A percentile compares a stretch with the other conserved stretches of the same genome.
Evolutionary conservation across 2,888 invertebrate species (phyloP).

Genomic region (Xestia rhomboidea): DNA sequence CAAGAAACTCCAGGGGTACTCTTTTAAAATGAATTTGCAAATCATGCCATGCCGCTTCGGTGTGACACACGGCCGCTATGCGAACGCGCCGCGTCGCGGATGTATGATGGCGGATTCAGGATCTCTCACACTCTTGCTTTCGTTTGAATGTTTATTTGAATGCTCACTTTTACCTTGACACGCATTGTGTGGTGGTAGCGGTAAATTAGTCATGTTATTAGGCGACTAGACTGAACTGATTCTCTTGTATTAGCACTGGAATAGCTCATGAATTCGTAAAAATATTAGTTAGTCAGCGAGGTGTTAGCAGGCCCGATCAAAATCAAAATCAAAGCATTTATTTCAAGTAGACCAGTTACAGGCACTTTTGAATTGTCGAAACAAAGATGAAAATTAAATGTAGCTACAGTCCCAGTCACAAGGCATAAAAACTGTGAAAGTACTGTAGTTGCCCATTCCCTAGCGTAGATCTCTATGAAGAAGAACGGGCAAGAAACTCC

Average conservation of each 20-base stretch:
- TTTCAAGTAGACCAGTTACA: no score
- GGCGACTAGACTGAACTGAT: background rate
- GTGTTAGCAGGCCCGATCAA: no score
- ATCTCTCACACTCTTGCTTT: conserved; percentile 80
- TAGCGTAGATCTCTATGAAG: no score
- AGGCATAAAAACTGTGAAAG: no score
- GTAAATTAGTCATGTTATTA: conserved; percentile 1
- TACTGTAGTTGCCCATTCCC: no score
- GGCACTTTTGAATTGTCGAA: no score
- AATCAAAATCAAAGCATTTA: no score
- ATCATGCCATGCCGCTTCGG: conserved; percentile 20
- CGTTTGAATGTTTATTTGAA: conserved; percentile 71
- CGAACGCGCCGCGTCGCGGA: conserved; percentile 70
- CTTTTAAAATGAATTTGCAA: no score
- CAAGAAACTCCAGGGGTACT: no score
- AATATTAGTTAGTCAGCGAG: background rate
- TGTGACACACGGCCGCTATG: conserved; percentile 43
- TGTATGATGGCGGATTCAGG: conserved; percentile 82
- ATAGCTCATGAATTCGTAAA: background rate
- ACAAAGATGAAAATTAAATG: no score
- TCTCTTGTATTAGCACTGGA: background rate
- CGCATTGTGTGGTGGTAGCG: conserved; percentile 36
- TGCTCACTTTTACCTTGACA: conserved; percentile 72
- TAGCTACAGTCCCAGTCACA: no score
- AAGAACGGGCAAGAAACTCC: no score